These are phyloP conservation scores for Neomorphus geoffroyi DNA, from an alignment of 2,797 vertebrate species.

Conservation along the genomic window DNA sequence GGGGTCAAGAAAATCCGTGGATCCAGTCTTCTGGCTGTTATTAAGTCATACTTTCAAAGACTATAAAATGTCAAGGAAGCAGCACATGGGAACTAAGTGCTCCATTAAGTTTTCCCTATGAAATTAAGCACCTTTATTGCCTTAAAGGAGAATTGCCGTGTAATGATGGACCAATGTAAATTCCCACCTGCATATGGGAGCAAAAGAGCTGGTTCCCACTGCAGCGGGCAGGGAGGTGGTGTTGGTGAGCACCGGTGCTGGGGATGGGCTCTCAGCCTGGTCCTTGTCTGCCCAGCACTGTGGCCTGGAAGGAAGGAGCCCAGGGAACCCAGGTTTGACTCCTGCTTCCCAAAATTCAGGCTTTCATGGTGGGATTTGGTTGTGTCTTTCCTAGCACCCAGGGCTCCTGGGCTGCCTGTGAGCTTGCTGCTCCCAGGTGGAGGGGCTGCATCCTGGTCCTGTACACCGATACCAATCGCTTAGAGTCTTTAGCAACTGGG, in stretches of 20 bases:
- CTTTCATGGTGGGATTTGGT: not conserved
- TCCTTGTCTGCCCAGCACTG: too few relatives aligned
- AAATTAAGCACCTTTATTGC: slow-evolving; percentile 23
- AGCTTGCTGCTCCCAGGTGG: not conserved
- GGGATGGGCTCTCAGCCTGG: too few relatives aligned
- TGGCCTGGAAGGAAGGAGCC: too few relatives aligned
- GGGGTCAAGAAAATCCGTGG: not conserved
- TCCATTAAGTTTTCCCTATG: slow-evolving; percentile 29
- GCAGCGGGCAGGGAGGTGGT: too few relatives aligned
- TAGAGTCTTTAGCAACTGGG: fast-evolving
- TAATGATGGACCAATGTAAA: not conserved
- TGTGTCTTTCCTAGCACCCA: fast-evolving
- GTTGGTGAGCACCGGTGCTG: too few relatives aligned
- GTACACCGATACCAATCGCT: fast-evolving
- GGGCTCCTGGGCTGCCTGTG: too few relatives aligned
- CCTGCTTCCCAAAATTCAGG: not conserved
- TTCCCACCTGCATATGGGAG: not conserved
- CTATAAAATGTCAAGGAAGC: not conserved
- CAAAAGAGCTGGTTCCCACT: not conserved
- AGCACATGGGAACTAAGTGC: slow-evolving; percentile 2
- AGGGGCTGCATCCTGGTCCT: not conserved
- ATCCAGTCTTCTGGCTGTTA: not conserved
- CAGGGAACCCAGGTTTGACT: not conserved
- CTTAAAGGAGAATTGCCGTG: not conserved
- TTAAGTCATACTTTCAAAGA: not conserved